Evolutionary conservation across 1,140 invertebrate species (phyloP), one percentile per base, ranked within the genome.

Genomic region (Eupristina koningsbergeri): DNA sequence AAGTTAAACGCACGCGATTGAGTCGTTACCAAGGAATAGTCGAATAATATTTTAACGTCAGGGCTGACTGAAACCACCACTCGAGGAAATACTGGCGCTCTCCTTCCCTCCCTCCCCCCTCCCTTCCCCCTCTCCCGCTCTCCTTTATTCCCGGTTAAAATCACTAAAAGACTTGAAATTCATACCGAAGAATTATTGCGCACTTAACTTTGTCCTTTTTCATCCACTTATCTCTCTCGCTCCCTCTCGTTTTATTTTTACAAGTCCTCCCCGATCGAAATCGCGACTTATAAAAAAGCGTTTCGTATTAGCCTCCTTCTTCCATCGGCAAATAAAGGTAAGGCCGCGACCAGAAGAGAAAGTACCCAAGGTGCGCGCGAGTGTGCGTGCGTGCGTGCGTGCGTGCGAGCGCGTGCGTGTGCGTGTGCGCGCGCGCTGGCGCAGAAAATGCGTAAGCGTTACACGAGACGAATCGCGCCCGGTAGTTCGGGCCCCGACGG

Each of bases 1-100:
- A 87, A 87, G 87, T 87, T 89, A 90, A 90, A 90, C 86, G 86
- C 89, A 89, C 89, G 90, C 89, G 89, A 91, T 90, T 88, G 87
- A 88, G 86, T 90, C 88, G 87, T 91, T 90, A 90, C 86, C 85
- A 85, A 85, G 85, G 86, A 87, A 89, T 87, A 89, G 86, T 86
- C 85, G 84, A 83, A 85, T 86, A 87, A 91, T 89, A 89, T 88
- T 89, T 90, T 85, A 88, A 87, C 73, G 83, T 84, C 85, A 86
- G 80, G n/a, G 41, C 80, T 50, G 78, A n/a, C 78, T 89, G 85
- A 87, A 83, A 85, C 83, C 86, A 85, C 84, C 87, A 75, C 85
- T 83, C 84, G 86, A 79, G 80, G 69, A 78, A 75, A 73, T 84
- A 69, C 67, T 11, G 61, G 31, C 83, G 31, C 80, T 45, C 80